Conservation (phyloP, 23 tunicate genomes). For the Botrylloides violaceus region DNA sequence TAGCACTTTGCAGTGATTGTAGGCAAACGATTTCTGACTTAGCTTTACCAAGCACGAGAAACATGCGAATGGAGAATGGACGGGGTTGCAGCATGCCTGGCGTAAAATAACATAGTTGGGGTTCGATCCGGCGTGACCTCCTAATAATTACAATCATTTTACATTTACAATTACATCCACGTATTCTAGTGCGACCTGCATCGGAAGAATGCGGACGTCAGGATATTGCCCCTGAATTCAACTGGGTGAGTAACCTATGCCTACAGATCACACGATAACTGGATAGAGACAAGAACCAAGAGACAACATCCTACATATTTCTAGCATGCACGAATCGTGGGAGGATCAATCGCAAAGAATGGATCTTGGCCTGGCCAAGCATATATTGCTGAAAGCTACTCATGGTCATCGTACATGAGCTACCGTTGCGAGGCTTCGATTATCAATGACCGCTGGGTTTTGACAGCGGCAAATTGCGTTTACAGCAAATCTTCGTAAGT, state of each 20-base stretch:
- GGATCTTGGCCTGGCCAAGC: conserved; percentile 29
- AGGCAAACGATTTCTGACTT: no score
- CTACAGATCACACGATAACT: no score
- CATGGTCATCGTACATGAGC: background rate
- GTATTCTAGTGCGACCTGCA: background rate
- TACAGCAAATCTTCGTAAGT: background rate
- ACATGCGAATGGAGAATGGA: no score
- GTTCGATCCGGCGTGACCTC: no score
- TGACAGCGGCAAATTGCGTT: conserved; percentile 17
- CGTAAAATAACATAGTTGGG: no score
- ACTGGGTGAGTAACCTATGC: conserved; percentile 7
- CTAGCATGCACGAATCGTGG: conserved; percentile 19
- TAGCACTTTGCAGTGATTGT: no score
- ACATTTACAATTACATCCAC: no score
- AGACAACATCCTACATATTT: background rate
- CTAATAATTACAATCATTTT: no score
- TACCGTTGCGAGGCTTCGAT: background rate
- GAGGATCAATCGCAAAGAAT: conserved; percentile 7
- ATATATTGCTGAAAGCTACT: background rate
- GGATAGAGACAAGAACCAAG: no score
- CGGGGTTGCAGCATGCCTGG: no score
- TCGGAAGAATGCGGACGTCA: background rate
- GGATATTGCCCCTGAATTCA: conserved; percentile 19
- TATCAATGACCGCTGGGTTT: background rate
- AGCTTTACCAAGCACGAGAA: no score